Base-by-base conservation (phyloP, 2,797 vertebrate genomes). In the Antrozous pallidus region DNA sequence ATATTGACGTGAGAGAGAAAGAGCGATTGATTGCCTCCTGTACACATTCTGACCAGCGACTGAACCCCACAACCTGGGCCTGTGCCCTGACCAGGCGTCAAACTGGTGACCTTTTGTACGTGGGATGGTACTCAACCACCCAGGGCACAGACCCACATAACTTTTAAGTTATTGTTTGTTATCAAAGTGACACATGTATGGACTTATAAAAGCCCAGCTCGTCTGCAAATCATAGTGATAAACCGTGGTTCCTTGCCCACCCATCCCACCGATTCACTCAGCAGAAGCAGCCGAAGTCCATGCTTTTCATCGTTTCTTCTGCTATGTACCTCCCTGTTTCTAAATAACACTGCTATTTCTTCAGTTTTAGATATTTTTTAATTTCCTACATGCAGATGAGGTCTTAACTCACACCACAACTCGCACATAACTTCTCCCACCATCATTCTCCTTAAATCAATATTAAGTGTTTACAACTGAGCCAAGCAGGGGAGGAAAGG, bases 131-230 rank as follows among this genome's bases (percentile, higher is more conserved):
- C 26, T 16, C 58, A 31, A 61, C 58, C 13, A 13, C 31, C n/a
- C 63, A 65, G 63, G n/a, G n/a, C n/a, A 65, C 67, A 33, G 31
- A 12, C 61, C 42, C 49, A 40, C 5, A 47, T 69, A 83, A 95
- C 70, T 88, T 86, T 89, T 54, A 69, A 69, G 63, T 92, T 65
- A 2, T 4, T 78, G 77, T 94, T 95, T 58, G 69, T 86, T 89
- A 92, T 83, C 49, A 36, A 67, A 89, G 63, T 74, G 47, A 56
- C 36, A 38, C 75, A 22, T 36, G n/a, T 45, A 38, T 36, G 67
- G 61, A 77, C 67, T 73, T 88, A 38, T 18, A 40, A 47, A 77
- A 73, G 16, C 51, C 69, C 36, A 67, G 70, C 33, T 10, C 9
- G 61, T 20, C 70, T 63, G 8, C 11, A 47, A 74, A 49, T 75